Evolutionary conservation across 2,797 vertebrate species (phyloP).

Genomic region (Atherinosoma microstoma): DNA sequence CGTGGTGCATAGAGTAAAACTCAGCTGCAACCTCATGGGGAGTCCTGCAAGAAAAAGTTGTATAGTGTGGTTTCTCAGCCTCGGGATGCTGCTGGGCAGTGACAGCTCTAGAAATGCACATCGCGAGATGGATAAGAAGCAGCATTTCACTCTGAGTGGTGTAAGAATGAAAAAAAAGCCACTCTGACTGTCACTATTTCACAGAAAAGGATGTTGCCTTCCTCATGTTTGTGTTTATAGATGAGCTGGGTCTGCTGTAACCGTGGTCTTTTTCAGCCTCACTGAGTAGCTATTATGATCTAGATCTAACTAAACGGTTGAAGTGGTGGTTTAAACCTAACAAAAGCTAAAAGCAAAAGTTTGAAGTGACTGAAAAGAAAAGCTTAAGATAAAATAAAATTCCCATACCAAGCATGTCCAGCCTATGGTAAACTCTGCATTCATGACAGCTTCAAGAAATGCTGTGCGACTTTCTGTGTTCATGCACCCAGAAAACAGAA

Average conservation of each 20-base stretch:
- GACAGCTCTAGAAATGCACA: too few species aligned
- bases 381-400: too few species aligned
- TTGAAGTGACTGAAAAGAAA: too few species aligned
- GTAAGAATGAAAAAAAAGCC: neutral
- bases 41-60: too few species aligned
- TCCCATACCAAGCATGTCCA: neutral
- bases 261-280: neutral
- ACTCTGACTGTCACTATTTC: neutral
- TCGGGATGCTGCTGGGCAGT: too few species aligned
- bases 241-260: neutral
- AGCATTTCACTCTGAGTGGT: neutral
- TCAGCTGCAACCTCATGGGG: too few species aligned
- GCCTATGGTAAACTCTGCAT: neutral
- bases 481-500: neutral
- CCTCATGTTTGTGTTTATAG: too few species aligned
- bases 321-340: neutral
- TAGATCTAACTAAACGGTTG: too few species aligned
- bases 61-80: too few species aligned
- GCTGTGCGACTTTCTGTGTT: neutral
- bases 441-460: neutral
- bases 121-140: neutral
- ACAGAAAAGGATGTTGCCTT: neutral
- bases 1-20: too few species aligned
- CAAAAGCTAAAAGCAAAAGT: neutral
- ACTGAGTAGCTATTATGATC: neutral